A percentile compares a stretch with the other conserved stretches of the same genome.
phyloP scores from a whole-genome alignment of 2,797 vertebrate genomes.

The Onychomys torridus region DNA sequence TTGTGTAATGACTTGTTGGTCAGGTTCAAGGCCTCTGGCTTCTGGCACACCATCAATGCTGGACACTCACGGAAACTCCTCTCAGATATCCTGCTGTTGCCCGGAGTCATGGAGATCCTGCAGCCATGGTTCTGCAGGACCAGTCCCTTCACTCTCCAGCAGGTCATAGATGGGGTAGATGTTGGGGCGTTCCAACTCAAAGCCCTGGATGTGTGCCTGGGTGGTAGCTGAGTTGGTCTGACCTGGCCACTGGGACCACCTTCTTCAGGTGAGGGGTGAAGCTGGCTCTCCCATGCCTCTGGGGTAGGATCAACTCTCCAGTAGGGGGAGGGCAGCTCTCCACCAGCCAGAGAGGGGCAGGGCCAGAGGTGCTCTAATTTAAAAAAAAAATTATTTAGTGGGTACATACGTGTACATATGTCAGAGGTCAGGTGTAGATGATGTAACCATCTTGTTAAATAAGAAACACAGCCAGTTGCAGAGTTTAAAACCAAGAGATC shows the following conservation, averaged over 20 bases:
- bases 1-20: not conserved
- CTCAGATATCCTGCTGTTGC: not conserved
- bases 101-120: not conserved
- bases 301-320: not conserved
- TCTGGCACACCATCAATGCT: not conserved
- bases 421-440: not conserved
- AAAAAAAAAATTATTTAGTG: not conserved
- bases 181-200: not conserved
- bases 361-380: not conserved
- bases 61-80: not conserved
- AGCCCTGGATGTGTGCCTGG: not conserved
- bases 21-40: not conserved
- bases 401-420: not conserved
- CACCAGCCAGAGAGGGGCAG: not conserved
- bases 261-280: not conserved
- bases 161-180: not conserved
- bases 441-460: too few species aligned
- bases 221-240: not conserved
- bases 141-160: not conserved
- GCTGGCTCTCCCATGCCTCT: not conserved
- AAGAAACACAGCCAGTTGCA: too few species aligned
- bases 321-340: not conserved
- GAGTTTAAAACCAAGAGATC: too few species aligned
- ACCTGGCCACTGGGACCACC: not conserved
- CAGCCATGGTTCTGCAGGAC: not conserved